Evolutionary conservation across 2,888 invertebrate species (phyloP).

Genomic region (Oscheius onirici): DNA sequence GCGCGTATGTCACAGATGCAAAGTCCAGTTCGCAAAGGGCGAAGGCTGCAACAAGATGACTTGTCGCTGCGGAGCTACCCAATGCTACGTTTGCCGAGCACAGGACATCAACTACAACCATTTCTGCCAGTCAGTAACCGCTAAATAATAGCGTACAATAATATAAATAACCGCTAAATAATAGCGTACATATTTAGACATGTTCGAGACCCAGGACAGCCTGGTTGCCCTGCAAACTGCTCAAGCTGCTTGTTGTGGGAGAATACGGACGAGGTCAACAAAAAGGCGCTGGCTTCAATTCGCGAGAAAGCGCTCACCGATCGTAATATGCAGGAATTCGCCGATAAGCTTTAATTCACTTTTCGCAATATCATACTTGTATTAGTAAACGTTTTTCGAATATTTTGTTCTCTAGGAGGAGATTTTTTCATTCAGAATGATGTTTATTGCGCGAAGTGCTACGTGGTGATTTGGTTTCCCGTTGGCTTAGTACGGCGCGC

Average conservation of each 20-base stretch:
- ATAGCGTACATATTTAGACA: neutral
- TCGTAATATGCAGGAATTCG: neutral
- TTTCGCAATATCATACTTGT: no score
- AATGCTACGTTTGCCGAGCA: slow-evolving; percentile 77
- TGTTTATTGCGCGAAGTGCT: no score
- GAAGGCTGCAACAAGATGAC: slow-evolving; percentile 76
- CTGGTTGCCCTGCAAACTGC: neutral
- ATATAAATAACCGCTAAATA: neutral
- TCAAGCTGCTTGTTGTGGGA: slow-evolving; percentile 5
- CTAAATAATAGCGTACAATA: neutral
- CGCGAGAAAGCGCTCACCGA: neutral
- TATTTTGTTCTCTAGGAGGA: no score
- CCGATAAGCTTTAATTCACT: neutral
- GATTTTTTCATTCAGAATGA: no score
- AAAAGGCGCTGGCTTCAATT: neutral
- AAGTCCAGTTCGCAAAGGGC: slow-evolving; percentile 5
- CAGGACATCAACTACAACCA: slow-evolving; percentile 75
- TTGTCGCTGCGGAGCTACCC: slow-evolving; percentile 76
- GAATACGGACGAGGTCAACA: neutral
- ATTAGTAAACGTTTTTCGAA: no score
- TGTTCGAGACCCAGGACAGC: neutral
- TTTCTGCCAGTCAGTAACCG: slow-evolving; percentile 36
- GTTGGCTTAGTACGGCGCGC: no score
- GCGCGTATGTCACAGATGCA: slow-evolving; percentile 9
- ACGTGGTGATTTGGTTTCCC: no score